Base-by-base conservation (phyloP, 1,140 invertebrate genomes). In the Drosophila sp. region DNA sequence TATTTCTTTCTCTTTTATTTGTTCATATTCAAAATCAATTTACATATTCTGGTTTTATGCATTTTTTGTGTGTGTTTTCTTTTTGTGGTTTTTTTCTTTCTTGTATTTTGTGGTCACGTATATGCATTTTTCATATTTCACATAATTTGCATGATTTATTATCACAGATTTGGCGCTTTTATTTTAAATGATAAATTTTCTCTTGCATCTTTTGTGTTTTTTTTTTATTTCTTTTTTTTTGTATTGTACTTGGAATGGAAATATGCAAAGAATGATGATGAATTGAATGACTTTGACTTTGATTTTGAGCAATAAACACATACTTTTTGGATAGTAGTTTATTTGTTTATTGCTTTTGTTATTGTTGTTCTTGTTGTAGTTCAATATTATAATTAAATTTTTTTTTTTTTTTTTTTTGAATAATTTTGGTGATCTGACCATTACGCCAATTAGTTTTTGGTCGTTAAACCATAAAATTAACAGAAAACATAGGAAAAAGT, bases 391-490 rank as follows among this genome's bases (percentile, higher is more conserved):
- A 7, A 55, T 54, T 35, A 44, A 32, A 4, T 4, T 38, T 70
- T 57, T 68, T 60, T 54, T 27, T 35, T 17, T 60, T 72, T 65
- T 70, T 58, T 8, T 65, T 72, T 68, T 17, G 7, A 47, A 47
- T 25, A 27, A 10, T 76, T 86, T 81, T 90, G 87, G 87, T 90
- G 87, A 84, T 76, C 72, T 74, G 66, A 91, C 87, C 76, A 76
- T 74, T 84, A 75, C 79, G 78, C 87, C 87, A 90, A 90, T 90
- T 90, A 87, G 87, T 90, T 77, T 70, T 72, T 70, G 71, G 78
- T 54, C 61, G 72, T 76, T 72, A 72, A 58, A 66, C 63, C 60
- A 55, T 66, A 72, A 75, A 78, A 62, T 64, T 64, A 62, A 32
- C 29, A 65, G 65, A 61, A 67, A 54, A 56, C 11, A 60, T 27